Evolutionary conservation across 2,888 invertebrate species (phyloP).

Genomic region (Serripes groenlandicus): DNA sequence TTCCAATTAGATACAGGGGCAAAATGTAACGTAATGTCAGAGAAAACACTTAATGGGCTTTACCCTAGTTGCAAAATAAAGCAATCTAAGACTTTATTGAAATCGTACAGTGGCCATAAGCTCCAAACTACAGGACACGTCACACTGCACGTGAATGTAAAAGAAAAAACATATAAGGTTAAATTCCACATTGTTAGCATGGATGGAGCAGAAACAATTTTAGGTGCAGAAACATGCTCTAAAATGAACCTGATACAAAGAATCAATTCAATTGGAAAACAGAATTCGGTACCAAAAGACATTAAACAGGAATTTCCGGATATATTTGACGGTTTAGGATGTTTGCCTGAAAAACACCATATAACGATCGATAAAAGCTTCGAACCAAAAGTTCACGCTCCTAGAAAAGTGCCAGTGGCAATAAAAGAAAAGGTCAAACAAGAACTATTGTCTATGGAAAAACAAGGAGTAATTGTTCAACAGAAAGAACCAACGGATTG

Average conservation of each 20-base stretch:
- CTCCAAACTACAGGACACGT: constrained; percentile 1
- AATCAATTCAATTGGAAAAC: constrained; percentile 14
- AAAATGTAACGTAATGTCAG: constrained; percentile 20
- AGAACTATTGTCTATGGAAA: constrained; percentile 55
- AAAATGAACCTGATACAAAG: constrained; percentile 25
- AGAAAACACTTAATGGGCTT: constrained; percentile 9
- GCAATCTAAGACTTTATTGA: constrained; percentile 6
- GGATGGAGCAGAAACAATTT: constrained; percentile 10
- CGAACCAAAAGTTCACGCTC: constrained; percentile 38
- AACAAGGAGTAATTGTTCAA: constrained; percentile 56
- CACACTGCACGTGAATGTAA: constrained; percentile 12
- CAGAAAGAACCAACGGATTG: constrained; percentile 46
- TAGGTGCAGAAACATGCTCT: constrained; percentile 31
- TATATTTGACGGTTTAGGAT: constrained; percentile 39
- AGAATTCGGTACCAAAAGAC: constrained; percentile 8
- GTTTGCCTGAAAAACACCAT: constrained; percentile 32
- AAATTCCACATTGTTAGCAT: constrained; percentile 40
- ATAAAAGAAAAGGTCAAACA: constrained; percentile 45
- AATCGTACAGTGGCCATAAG: constrained; percentile 39
- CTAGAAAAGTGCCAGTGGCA: constrained; percentile 47
- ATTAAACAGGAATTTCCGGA: constrained; percentile 24
- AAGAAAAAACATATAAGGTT: constrained; percentile 15
- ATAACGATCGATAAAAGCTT: constrained; percentile 33
- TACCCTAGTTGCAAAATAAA: neutral
- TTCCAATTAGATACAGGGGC: constrained; percentile 22